These are phyloP conservation scores for Oceanodroma tethys DNA, from an alignment of 2,113 vertebrate genomes.

Conservation along the genomic window DNA sequence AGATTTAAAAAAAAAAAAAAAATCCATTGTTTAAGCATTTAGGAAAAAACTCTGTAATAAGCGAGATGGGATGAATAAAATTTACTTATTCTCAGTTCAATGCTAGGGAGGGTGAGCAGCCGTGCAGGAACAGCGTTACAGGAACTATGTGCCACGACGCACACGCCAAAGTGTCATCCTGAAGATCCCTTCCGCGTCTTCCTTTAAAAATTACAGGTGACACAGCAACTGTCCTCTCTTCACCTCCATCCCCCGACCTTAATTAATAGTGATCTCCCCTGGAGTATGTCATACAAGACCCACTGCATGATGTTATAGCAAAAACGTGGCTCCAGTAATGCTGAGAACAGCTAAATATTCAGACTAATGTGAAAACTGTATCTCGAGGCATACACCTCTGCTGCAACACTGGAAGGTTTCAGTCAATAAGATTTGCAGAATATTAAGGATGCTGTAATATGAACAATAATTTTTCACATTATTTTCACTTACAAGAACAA, in stretches of 20 bases:
- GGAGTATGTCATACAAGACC: neutral
- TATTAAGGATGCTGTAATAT: neutral
- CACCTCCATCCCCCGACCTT: neutral
- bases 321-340: neutral
- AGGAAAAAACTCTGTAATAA: neutral
- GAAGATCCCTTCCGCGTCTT: neutral
- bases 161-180: neutral
- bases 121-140: neutral
- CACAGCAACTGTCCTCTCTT: neutral
- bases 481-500: neutral
- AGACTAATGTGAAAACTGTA: neutral
- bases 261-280: neutral
- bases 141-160: neutral
- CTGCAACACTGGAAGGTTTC: neutral
- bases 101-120: neutral
- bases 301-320: fast-evolving
- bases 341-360: neutral
- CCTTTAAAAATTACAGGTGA: neutral
- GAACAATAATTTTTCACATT: neutral
- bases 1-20: neutral
- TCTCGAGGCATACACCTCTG: neutral
- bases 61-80: neutral
- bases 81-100: neutral
- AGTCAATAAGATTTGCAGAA: neutral
- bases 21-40: neutral